Base-by-base conservation (phyloP, 2,888 invertebrate genomes). In the Altica lythri region DNA sequence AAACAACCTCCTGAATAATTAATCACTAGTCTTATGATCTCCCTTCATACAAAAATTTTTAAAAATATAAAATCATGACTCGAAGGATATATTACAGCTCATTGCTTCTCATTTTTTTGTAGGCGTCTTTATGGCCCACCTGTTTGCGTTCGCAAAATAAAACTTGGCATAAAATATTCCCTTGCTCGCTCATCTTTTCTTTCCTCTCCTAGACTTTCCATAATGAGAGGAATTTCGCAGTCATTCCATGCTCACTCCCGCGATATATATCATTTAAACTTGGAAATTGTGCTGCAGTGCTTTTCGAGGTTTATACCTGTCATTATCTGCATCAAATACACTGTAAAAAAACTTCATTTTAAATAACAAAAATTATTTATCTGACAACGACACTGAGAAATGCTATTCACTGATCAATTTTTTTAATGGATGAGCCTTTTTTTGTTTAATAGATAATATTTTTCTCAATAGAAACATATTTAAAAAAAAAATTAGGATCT, bases 191-290 rank as follows among this genome's bases (percentile, higher is more conserved):
- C 25, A 27, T 32, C 34, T 42, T 45, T 50, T 32, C 34, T 16
- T 43, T 9, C 40, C 32, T 47, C n/a, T n/a, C n/a, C 40, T 17
- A 38, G 34, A 51, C 51, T 42, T 50, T 61, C 27, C 54, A 45
- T 57, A 66, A 62, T 59, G 64, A 61, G 60, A 57, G 58, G 58
- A 60, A 62, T 58, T 64, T 56, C 55, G 53, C 54, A 56, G 62
- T 57, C 58, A 47, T 50, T 53, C 53, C 50, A 52, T 59, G 56
- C 60, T 61, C 60, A 59, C 60, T 61, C 52, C 56, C 50, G 58
- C 59, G 57, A 61, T 63, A 60, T 61, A 61, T 59, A 57, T 56
- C 60, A 52, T 61, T 51, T 60, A 48, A 56, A 47, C 50, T 48
- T 52, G 47, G 44, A 52, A 45, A 52, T 46, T 52, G 38, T 37